Percentiles rank a stretch among this genome's conserved stretches.
These are phyloP conservation scores for Aphelinus atriplicis DNA, from an alignment of 1,140 invertebrate genomes.

Conservation along the genomic window DNA sequence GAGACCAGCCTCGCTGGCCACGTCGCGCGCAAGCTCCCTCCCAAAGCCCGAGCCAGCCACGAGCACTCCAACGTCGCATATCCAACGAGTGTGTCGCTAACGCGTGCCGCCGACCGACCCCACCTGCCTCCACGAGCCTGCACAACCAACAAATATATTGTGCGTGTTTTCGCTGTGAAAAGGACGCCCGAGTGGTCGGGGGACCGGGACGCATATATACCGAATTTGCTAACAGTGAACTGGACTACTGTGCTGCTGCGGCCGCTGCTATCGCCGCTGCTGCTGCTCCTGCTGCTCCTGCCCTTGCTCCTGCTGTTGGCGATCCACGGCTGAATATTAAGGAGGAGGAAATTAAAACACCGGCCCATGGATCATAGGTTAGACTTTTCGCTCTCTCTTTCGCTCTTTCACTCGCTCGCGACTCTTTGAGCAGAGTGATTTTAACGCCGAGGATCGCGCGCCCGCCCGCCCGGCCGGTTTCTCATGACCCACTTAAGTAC, in stretches of 20 bases:
- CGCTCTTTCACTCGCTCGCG: conserved; percentile 12
- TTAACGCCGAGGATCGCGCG: conserved; percentile 40
- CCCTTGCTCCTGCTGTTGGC: conserved; percentile 12
- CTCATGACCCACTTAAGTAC: too few species aligned
- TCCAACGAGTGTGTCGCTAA: background rate
- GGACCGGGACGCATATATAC: too few species aligned
- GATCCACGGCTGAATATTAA: background rate
- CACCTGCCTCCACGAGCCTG: too few species aligned
- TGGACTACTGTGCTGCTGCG: conserved; percentile 18
- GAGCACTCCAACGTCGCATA: background rate
- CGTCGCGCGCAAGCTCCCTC: conserved; percentile 20
- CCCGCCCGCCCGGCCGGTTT: background rate
- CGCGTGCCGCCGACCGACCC: too few species aligned
- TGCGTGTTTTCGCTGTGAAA: too few species aligned
- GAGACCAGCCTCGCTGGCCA: conserved; percentile 23
- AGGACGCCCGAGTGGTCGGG: too few species aligned
- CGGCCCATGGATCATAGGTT: conserved; percentile 64
- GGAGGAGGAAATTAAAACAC: conserved; percentile 35
- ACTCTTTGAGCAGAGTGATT: conserved; percentile 45
- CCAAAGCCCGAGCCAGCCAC: conserved; percentile 2
- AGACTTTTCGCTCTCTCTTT: conserved; percentile 44
- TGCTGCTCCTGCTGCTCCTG: background rate
- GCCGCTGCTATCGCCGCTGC: conserved; percentile 43
- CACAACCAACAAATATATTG: too few species aligned
- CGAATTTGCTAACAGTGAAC: too few species aligned